Evolutionary conservation across 1,140 invertebrate genomes (phyloP).

Genomic region (Trichonephila clavata): DNA sequence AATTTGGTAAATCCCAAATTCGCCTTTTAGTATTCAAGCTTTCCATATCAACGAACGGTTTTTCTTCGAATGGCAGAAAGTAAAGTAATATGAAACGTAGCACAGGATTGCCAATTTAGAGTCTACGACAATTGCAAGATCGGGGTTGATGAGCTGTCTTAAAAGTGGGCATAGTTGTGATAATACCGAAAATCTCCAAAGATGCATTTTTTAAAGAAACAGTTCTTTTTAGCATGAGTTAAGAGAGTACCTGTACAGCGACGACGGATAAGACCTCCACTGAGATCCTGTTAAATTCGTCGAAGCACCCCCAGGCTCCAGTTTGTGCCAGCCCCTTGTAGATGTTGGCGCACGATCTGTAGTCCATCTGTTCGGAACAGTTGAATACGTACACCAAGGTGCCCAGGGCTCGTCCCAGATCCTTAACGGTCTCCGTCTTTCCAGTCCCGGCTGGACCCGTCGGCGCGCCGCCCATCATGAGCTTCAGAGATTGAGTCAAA

Average conservation of each 20-base stretch:
- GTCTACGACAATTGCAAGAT: too few relatives aligned
- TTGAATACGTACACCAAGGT: conserved; percentile 99
- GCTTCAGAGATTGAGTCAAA: conserved; percentile 94
- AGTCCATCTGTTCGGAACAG: conserved; percentile 99
- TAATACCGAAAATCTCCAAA: too few relatives aligned
- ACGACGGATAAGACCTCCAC: conserved; percentile 98
- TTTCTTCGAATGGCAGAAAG: too few relatives aligned
- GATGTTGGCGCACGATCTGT: conserved; percentile 97
- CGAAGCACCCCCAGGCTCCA: conserved; percentile 98
- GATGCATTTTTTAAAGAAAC: too few relatives aligned
- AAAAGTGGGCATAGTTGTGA: too few relatives aligned
- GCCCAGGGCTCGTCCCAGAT: conserved; percentile 94
- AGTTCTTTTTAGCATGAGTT: too few relatives aligned
- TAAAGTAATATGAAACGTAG: too few relatives aligned
- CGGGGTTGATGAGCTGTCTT: too few relatives aligned
- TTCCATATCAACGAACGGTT: too few relatives aligned
- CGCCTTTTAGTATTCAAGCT: too few relatives aligned
- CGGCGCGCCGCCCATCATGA: conserved; percentile 97
- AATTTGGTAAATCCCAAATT: too few relatives aligned
- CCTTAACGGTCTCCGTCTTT: conserved; percentile 98
- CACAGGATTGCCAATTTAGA: too few relatives aligned
- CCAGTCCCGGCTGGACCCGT: conserved; percentile 97
- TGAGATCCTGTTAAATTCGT: conserved; percentile 98
- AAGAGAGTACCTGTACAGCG: conserved; percentile 94
- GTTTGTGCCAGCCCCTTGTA: conserved; percentile 98